Base-by-base conservation (phyloP, 2,113 vertebrate genomes). In the Sardina pilchardus region DNA sequence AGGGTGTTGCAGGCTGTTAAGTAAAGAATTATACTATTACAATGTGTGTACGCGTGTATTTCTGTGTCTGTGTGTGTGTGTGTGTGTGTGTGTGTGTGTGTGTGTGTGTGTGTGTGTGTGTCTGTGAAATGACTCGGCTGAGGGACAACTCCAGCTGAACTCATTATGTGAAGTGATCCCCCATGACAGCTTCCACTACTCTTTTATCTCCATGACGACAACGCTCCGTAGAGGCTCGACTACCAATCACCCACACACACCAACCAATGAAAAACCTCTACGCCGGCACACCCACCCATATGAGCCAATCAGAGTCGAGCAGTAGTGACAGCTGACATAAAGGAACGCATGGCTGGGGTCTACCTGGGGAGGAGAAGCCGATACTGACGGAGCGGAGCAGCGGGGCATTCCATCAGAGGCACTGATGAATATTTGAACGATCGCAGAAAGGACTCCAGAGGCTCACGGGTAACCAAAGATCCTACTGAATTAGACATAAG, bases 401-500 rank as follows among this genome's bases (percentile, higher is more conserved):
- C 71, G 16, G 71, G 5, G 71, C 71, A 78, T 78, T 78, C 71
- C 71, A 78, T 12, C 71, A 78, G 71, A 39, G 71, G 30, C 30
- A 14, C 71, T 36, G 12, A 78, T 78, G 71, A 78, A 78, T 78
- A 78, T 78, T 78, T 78, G 14, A 78, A 34, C 12, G 19, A 4
- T 3, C 4, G n/a, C n/a, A 67, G 63, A 26, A 26, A 30, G 63
- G n/a, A 67, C 63, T 78, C 14, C 30, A 39, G 4, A 36, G 71
- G 12, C 71, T 78, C 71, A 16, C 71, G 16, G 30, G 71, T 78
- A 78, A 78, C 53, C 6, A 24, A 59, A 59, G 53, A 24, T 34
- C 71, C 71, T 39, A 36, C 71, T 78, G 71, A 78, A 78, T 78
- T 78, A 36, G 30, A 16, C 71, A 78, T 78, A 36, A 78, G 71